Base-by-base conservation (phyloP, 2,888 invertebrate species). In the Phalangium opilio region DNA sequence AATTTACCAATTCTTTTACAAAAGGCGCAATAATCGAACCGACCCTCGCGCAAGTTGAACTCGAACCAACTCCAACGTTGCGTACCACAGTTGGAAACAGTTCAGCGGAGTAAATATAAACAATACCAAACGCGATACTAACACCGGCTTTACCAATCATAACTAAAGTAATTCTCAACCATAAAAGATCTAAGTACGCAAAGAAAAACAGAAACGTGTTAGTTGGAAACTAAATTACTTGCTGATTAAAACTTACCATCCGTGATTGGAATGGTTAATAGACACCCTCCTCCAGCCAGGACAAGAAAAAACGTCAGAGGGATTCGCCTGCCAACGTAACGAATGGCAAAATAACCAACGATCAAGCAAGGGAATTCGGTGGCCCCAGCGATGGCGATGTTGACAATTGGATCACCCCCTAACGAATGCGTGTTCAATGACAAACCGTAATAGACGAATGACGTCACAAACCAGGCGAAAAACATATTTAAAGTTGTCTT, bases 361-460 rank as follows among this genome's bases (percentile, higher is more conserved):
- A 49, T 7, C 18, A 47, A 50, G 15, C 50, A 45, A 2, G 57
- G 57, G 34, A 58, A 38, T 42, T 57, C 57, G 11, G 54, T 44
- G 3, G 47, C 11, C 21, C 55, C 83, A 57, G 78, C 73, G 41
- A 66, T 55, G 21, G 63, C 55, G 3, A 63, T 62, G 55, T 81
- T 81, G 43, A 79, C 63, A 62, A 82, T 83, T 32, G 83, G 68
- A 63, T 82, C 77, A 48, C 82, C 82, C 35, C 81, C 75, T 53
- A 82, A 77, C 54, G 80, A 78, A 47, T 77, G 78, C 53, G 83
- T 71, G 60, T 83, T 83, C 48, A 83, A 67, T 49, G 81, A 73
- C 32, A 83, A 67, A 3, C 83, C 83, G 55, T 82, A 83, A 64
- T 83, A 83, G 1, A 80, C 77, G 41, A 83, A 73, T 52, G 82